Evolutionary conservation across 2,797 vertebrate species (phyloP), one percentile per base, ranked within the genome.

Genomic region (Simalia tracyae): DNA sequence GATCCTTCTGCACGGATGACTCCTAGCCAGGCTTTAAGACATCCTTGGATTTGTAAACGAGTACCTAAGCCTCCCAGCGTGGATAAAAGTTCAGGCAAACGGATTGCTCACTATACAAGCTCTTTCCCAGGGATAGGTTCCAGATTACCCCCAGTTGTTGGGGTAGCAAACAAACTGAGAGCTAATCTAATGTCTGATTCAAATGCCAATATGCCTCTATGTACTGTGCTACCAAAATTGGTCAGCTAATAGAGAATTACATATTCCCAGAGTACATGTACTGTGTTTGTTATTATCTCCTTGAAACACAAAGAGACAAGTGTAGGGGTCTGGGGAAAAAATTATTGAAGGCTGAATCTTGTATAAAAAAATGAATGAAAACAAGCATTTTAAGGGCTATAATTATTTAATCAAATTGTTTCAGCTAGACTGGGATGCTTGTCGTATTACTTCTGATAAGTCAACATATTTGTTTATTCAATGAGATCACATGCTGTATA

Each of bases 181-280:
- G 98, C 98, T 97, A 99, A 98, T 93, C 97, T 99, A 97, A 97
- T 98, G 87, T 97, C 98, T 2, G 99, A 99, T 90, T 94, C 98
- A 92, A 98, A 95, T 66, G 98, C 98, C 92, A 95, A 95, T 95
- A 98, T 99, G 97, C 98, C 99, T 92, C 98, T 99, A 94, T 98
- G 99, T 93, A 98, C 98, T 87, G 99, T 99, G 95, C 98, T 99
- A 86, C 99, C 99, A 86, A 99, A 99, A 96, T 98, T 99, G 89
- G 99, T 99, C 97, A 99, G 98, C 93, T 99, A 98, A 90, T 94
- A 91, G 92, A 93, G 63, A 89, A 14, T 0, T 28, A 0, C 19
- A 72, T 81, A 11, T 68, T 89, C 64, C 92, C 93, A 76, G 93
- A 92, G 28, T 3, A 4, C 91, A 31, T 26, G 91, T 89, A 60